Conservation (phyloP, 2,113 vertebrate species). For the Spea multiplicata region DNA sequence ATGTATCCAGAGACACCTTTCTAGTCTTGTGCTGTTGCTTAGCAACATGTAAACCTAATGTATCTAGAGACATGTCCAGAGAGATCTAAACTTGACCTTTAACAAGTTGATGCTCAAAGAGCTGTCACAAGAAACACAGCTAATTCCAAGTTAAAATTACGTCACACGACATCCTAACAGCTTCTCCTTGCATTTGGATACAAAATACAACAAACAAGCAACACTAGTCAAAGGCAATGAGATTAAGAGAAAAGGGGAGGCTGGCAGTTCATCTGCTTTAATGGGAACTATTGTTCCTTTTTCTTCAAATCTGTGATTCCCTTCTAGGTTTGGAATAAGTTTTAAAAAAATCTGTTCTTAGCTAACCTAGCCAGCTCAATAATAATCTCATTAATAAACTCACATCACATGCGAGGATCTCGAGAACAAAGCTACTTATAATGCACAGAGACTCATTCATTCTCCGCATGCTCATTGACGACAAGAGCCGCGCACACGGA, state of each 20-base stretch:
- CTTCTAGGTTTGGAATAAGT: not conserved
- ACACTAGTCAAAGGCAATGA: too few species aligned
- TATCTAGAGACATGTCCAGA: too few species aligned
- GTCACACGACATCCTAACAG: too few species aligned
- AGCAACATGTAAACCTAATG: too few species aligned
- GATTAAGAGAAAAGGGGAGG: not conserved
- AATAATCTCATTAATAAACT: constrained; percentile 44
- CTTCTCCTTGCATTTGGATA: too few species aligned
- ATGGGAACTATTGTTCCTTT: not conserved
- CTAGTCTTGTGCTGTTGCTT: too few species aligned
- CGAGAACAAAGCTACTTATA: constrained; percentile 29
- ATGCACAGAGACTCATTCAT: constrained; percentile 12
- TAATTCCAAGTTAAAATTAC: too few species aligned
- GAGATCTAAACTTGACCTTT: too few species aligned
- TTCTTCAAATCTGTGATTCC: constrained; percentile 18
- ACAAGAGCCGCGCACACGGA: not conserved
- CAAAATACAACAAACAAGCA: too few species aligned
- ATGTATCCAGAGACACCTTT: too few species aligned
- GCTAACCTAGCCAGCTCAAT: constrained; percentile 17
- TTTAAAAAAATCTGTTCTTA: constrained; percentile 12
- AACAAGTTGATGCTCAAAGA: too few species aligned
- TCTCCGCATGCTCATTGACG: constrained; percentile 5
- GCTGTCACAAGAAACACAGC: too few species aligned
- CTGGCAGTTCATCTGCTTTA: not conserved
- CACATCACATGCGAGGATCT: constrained; percentile 16